Base-by-base conservation (phyloP, 2,113 vertebrate genomes). In the Cyanistes caeruleus region DNA sequence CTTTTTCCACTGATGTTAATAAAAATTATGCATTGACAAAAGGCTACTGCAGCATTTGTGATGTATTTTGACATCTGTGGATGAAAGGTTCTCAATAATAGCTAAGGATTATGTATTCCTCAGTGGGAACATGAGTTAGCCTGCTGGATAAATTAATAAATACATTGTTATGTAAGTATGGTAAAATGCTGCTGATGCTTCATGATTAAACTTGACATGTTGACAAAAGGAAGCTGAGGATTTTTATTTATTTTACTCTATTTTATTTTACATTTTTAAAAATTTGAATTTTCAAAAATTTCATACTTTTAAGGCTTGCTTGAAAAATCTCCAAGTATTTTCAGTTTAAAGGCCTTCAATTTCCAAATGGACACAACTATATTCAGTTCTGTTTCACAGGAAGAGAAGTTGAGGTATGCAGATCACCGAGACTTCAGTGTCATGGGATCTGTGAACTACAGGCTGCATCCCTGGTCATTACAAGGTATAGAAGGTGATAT, bases 81-180 rank as follows among this genome's bases (percentile, higher is more conserved):
- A 83, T 93, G 90, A 90, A 93, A 77, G 72, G n/a, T 73, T 94
- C 79, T 83, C 84, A 83, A 88, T 81, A 90, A 88, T 67, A 81
- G 63, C 78, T 59, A 67, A 85, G 87, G 84, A 90, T 90, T 92
- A 68, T 70, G 3, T 91, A 86, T 87, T 94, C 60, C 44, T 92
- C 64, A 43, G 19, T 72, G 64, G 46, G 37, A 96, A 84, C 48
- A 64, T 9, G 73, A 96, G 52, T 69, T 84, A 92, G 44, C 52
- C 83, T 7, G 3, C 43, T 72, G 72, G 79, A 83, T 93, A 94
- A 94, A 92, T 92, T 95, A 93, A 92, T 92, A 90, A 95, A 92
- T 76, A 84, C 85, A 58, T 93, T 89, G 86, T 93, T 95, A 90
- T 55, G 23, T 81, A 95, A 88, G 48, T 89, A 72, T 78, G 46